Evolutionary conservation across 2,888 invertebrate genomes (phyloP), one percentile per base, ranked within the genome.

Genomic region (Xanthorhoe designata): DNA sequence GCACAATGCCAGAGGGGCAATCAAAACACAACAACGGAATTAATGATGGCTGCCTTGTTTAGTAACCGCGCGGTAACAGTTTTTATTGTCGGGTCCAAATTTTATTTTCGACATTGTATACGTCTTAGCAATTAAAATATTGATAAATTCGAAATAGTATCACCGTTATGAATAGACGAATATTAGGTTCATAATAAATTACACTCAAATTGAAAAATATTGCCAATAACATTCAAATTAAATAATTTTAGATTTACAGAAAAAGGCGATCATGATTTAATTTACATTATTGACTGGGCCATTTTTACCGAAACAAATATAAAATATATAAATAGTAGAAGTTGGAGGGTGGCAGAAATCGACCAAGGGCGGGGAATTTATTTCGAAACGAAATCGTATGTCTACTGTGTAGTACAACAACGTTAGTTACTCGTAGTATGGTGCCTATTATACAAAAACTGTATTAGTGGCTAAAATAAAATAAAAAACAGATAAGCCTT

Each of bases 11-110:
- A 59, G 94, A 94, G 65, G 72, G 86, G 49, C 94, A 94, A 78
- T 76, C 79, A 32, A 94, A 94, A 86, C 93, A 94, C 80, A 91
- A 89, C 77, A 94, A 88, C 82, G 94, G 94, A 77, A 89, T 95
- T 75, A 95, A 95, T 80, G 95, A 95, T 78, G 95, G 95, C 69
- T 95, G 95, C 83, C 94, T 95, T 88, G 95, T 95, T 79, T 95
- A 94, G 91, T 75, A 69, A 71, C 70, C 64, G 64, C 64, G 64
- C 60, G 73, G 55, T 63, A 64, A 70, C 73, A 77, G 73, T 78
- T 76, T 79, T 79, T 15, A 77, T 32, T 32, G 84, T 86, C 84
- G 91, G 90, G 91, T 91, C 91, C 91, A 91, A 92, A 87, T 81
- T 83, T 79, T 82, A 78, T 85, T 88, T 86, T 85, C 81, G 86